A percentile compares a stretch with the other conserved stretches of the same genome.
phyloP scores from a whole-genome alignment of 2,113 vertebrate genomes.

The Gallinago jamesoni region DNA sequence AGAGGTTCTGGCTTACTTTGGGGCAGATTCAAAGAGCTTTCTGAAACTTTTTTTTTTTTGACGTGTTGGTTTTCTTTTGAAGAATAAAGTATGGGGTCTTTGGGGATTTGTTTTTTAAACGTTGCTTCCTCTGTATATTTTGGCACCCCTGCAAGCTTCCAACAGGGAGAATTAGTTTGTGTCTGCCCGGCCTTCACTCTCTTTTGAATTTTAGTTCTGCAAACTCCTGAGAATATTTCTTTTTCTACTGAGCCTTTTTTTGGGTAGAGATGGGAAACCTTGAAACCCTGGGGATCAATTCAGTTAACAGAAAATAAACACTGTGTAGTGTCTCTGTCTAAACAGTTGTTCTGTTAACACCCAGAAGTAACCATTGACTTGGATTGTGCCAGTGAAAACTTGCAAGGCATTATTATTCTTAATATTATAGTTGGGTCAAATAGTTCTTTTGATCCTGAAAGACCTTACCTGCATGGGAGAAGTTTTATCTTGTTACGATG shows the following conservation, averaged over 20 bases:
- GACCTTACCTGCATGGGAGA: background rate
- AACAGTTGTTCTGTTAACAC: background rate
- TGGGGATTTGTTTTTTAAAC: background rate
- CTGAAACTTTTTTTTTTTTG: background rate
- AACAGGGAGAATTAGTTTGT: background rate
- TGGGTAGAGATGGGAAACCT: background rate
- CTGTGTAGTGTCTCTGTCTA: background rate
- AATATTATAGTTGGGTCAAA: background rate
- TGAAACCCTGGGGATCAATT: background rate
- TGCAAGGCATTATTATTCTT: background rate
- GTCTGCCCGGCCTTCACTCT: background rate
- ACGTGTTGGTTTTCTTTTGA: background rate
- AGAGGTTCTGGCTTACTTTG: background rate
- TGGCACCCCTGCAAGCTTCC: slow-evolving; percentile 2
- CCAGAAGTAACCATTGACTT: background rate
- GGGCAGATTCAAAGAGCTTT: background rate
- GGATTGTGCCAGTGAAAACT: background rate
- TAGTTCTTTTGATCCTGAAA: background rate
- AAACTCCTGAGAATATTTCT: slow-evolving; percentile 1
- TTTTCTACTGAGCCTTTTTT: background rate
- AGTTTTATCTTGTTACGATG: background rate
- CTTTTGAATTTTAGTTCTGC: slow-evolving; percentile 6
- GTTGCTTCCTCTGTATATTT: slow-evolving; percentile 36
- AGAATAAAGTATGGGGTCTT: background rate
- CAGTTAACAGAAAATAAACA: background rate